Conservation (phyloP, 2,888 invertebrate species). For the Tanytarsus gracilentus region DNA sequence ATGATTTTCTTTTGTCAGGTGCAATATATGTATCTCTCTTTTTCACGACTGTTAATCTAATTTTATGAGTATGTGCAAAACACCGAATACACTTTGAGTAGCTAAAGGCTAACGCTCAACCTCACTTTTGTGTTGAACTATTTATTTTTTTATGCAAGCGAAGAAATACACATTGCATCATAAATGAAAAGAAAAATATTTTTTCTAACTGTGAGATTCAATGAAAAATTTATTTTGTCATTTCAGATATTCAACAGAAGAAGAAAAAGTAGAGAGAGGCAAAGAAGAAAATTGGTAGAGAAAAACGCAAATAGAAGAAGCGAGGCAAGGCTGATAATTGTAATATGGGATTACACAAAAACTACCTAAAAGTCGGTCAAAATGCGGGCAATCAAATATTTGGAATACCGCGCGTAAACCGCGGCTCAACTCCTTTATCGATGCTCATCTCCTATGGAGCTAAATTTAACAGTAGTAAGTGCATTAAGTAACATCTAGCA, state of each 20-base stretch:
- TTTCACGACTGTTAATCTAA: too few species aligned
- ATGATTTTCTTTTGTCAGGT: not conserved
- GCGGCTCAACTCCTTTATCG: slow-evolving; percentile 54
- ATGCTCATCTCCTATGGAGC: slow-evolving; percentile 74
- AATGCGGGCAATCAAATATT: slow-evolving; percentile 63
- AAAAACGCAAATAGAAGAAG: not conserved
- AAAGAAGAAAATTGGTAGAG: too few species aligned
- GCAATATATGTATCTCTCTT: too few species aligned
- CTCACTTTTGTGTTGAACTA: too few species aligned
- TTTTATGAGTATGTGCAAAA: too few species aligned
- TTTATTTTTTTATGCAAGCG: too few species aligned
- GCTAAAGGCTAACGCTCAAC: too few species aligned
- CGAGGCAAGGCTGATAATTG: not conserved
- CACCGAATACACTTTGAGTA: too few species aligned
- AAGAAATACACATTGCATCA: too few species aligned
- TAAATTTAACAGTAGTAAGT: slow-evolving; percentile 69
- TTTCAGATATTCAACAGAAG: not conserved
- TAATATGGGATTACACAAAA: slow-evolving; percentile 62
- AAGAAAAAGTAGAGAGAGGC: not conserved
- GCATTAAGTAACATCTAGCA: slow-evolving; percentile 26
- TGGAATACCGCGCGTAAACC: slow-evolving; percentile 45
- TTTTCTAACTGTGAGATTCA: too few species aligned
- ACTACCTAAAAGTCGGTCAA: slow-evolving; percentile 67
- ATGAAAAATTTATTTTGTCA: too few species aligned
- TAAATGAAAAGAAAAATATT: too few species aligned